Evolutionary conservation across 2,888 invertebrate genomes (phyloP), one percentile per base, ranked within the genome.

Genomic region (Tenthredo amoena): DNA sequence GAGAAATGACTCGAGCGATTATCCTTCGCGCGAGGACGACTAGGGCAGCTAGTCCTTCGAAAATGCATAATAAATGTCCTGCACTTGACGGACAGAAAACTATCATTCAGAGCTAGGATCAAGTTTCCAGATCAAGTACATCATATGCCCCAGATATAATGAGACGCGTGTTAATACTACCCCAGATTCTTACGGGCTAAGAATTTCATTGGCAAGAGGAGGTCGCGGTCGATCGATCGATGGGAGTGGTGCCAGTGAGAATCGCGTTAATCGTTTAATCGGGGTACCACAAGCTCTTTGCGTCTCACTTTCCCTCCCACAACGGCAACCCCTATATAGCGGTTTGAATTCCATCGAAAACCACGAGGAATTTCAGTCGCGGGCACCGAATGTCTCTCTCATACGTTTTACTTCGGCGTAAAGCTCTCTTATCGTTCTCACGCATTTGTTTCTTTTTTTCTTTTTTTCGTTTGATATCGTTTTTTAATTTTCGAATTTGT

Each of bases 291-390:
- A 21, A 55, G 50, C 77, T 62, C 81, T 81, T 62, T 34, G 79
- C 58, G 21, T 79, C 79, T 79, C 79, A 79, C 79, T 79, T 79
- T 62, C 81, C 81, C 58, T 37, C 62, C 81, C 58, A 12, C 58
- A 81, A 58, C 55, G 43, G 77, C 21, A n/a, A 62, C 21, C 58
- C 81, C 81, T 40, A 26, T 55, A 34, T 26, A 37, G 81, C 21
- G 37, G 81, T 34, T 12, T 37, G 26, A 81, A 81, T 81, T 81
- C 81, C 81, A 62, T 62, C 58, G 81, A 81, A 81, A 81, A 81
- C 81, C 81, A 62, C 81, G 40, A 81, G 81, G 81, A 81, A 81
- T 81, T 81, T 62, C 58, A 62, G 40, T 62, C 37, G 40, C 40
- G 58, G 58, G 81, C 9, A 31, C n/a, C 50, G 18, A 31, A 21